phyloP scores from a whole-genome alignment of 2,113 vertebrate genomes.

The Haliaeetus leucogaster region DNA sequence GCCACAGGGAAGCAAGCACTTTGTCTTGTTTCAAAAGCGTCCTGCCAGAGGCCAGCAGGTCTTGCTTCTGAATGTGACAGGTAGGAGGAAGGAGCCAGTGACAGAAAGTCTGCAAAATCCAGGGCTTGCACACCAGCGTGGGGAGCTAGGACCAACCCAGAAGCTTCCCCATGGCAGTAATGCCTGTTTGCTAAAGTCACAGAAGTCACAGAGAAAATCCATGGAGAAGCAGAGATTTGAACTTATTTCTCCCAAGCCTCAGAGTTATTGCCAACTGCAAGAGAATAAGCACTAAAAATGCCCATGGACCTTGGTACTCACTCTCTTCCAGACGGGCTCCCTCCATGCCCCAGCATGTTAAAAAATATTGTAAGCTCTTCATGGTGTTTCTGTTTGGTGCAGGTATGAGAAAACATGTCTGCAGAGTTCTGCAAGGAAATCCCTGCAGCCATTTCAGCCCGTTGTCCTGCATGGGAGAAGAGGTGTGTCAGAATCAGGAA shows the following conservation, averaged over 20 bases:
- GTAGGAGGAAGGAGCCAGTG: neutral
- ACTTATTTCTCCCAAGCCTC: neutral
- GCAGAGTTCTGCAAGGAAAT: neutral
- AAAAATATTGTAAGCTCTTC: neutral
- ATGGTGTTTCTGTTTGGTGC: neutral
- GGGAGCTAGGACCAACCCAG: neutral
- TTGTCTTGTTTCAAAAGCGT: neutral
- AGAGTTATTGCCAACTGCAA: neutral
- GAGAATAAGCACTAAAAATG: neutral
- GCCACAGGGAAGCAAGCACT: neutral
- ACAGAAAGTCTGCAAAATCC: neutral
- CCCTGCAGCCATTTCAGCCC: neutral
- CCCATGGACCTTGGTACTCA: accelerated
- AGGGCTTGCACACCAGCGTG: accelerated
- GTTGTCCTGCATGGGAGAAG: neutral
- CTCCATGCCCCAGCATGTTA: neutral
- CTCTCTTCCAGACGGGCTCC: accelerated
- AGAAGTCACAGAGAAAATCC: neutral
- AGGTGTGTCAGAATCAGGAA: neutral
- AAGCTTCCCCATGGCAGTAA: accelerated
- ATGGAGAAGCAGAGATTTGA: neutral
- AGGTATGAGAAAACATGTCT: neutral
- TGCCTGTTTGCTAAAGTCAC: neutral
- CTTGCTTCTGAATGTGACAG: neutral
- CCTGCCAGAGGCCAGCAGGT: neutral